Evolutionary conservation across 2,797 vertebrate species (phyloP), one percentile per base, ranked within the genome.

Genomic region (Periparus ater): DNA sequence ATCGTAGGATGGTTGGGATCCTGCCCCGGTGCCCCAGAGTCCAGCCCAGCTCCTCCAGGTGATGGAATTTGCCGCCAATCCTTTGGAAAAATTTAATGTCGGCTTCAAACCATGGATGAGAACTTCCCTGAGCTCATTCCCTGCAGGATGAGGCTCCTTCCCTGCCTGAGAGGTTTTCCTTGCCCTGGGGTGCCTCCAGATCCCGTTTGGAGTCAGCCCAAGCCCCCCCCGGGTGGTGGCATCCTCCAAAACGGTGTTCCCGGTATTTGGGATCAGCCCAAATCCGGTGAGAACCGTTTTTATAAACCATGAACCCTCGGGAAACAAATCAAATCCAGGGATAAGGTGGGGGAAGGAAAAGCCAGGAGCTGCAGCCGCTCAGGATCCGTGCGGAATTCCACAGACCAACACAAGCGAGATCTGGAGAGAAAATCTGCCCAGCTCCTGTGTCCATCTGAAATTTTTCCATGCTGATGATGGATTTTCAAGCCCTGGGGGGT

Each of bases 341-440:
- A 1, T n/a, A 7, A 61, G 2, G 2, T 2, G 17, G 11, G 30
- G 47, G 3, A 27, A 51, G 7, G 18, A 61, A 17, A 1, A n/a
- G 3, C 1, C 4, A 6, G 22, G 47, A 62, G 23, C 38, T 60
- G 45, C 45, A 42, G 26, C 29, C 18, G 8, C 36, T 27, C 14
- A 16, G 34, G 0, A n/a, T 55, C 54, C 54, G 10, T 16, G 3
- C 3, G 23, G 57, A 27, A 60, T 60, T 25, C 57, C 57, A 27
- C 25, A 6, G 25, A 60, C 11, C 57, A 18, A 6, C 57, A 26
- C 25, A 27, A 38, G 23, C n/a, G 25, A 22, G 55, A 58, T 58
- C n/a, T 17, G n/a, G 55, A 58, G 55, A 36, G 17, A 58, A 58
- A 58, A 58, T 6, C 55, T 25, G 22, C n/a, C n/a, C n/a, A 2